phyloP scores from a whole-genome alignment of 2,888 invertebrate species.

The Phortica magna region DNA sequence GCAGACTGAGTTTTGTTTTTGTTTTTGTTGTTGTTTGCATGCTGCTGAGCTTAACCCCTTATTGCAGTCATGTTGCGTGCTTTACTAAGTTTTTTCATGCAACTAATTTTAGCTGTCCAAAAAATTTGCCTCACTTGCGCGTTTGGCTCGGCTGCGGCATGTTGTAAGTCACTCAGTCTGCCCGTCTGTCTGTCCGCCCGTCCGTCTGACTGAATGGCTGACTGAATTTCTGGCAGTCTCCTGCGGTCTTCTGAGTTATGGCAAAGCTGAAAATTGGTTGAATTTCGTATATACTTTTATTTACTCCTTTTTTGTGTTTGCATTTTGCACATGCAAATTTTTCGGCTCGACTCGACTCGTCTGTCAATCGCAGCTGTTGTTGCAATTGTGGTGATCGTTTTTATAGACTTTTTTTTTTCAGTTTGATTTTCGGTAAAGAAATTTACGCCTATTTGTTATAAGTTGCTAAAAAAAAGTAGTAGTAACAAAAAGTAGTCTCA shows the following conservation, averaged over 20 bases:
- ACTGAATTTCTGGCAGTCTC: slow-evolving; percentile 60
- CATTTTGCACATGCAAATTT: slow-evolving; percentile 35
- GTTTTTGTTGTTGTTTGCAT: slow-evolving; percentile 46
- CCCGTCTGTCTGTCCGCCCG: background rate
- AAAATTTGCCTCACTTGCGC: slow-evolving; percentile 47
- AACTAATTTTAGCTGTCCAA: slow-evolving; percentile 65
- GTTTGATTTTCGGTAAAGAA: background rate
- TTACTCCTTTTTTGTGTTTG: slow-evolving; percentile 31
- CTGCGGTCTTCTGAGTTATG: slow-evolving; percentile 64
- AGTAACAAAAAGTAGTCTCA: no score
- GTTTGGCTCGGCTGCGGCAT: slow-evolving; percentile 23
- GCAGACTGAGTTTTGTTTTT: slow-evolving; percentile 49
- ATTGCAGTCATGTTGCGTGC: slow-evolving; percentile 55
- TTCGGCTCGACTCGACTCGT: slow-evolving; percentile 2
- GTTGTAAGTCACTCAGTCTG: slow-evolving; percentile 18
- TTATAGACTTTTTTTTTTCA: background rate
- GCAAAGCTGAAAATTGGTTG: slow-evolving; percentile 57
- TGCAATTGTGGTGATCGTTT: slow-evolving; percentile 20
- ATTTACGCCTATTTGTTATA: no score
- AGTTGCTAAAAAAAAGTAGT: no score
- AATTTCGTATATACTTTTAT: background rate
- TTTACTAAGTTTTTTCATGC: slow-evolving; percentile 44
- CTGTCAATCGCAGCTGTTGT: slow-evolving; percentile 51
- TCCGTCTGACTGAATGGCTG: slow-evolving; percentile 16
- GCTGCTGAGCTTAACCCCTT: slow-evolving; percentile 45